Base-by-base conservation (phyloP, 2,797 vertebrate species). In the Meriones psammophilus region DNA sequence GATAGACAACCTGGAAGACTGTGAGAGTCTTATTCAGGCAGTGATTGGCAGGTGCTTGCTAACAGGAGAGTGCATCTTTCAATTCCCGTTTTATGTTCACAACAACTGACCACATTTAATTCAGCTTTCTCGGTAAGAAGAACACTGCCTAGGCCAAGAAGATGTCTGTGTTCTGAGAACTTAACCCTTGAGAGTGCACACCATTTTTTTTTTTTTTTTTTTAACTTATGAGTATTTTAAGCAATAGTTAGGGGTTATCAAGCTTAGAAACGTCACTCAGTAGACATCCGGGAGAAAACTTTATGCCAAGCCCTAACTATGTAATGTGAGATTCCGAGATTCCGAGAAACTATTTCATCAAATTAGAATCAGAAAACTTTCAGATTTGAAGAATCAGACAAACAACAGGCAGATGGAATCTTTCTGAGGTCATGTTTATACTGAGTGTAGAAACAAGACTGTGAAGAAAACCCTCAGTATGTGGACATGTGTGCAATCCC, bases 61-160 rank as follows among this genome's bases (percentile, higher is more conserved):
- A 64, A 54, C 1, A 54, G 69, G 56, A 92, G 13, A 20, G 15
- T 71, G 60, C 36, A 50, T 87, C 64, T 91, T 73, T 66, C 54
- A 76, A 84, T 68, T 76, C 1, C 17, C 10, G 28, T 90, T 84
- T 85, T 8, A 42, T 78, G n/a, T 30, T 81, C 28, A 54, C 64
- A 54, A 46, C 24, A 85, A 64, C n/a, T 56, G 74, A 78, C 56
- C 30, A 54, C 24, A 80, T 78, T 91, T 88, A 33, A 78, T 96
- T 91, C 58, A 88, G 24, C 66, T 84, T 91, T 91, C 68, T 86
- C 28, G 33, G 85, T 73, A 66, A 91, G 88, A 81, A 77, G 88
- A 81, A 77, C 22, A 87, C 1, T 9, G 20, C 56, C 56, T 73
- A 85, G 78, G 36, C 42, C 73, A 85, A n/a, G 13, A 91, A 30